Evolutionary conservation across 2,113 vertebrate genomes (phyloP), one percentile per base, ranked within the genome.

Genomic region (Mesitornis unicolor): DNA sequence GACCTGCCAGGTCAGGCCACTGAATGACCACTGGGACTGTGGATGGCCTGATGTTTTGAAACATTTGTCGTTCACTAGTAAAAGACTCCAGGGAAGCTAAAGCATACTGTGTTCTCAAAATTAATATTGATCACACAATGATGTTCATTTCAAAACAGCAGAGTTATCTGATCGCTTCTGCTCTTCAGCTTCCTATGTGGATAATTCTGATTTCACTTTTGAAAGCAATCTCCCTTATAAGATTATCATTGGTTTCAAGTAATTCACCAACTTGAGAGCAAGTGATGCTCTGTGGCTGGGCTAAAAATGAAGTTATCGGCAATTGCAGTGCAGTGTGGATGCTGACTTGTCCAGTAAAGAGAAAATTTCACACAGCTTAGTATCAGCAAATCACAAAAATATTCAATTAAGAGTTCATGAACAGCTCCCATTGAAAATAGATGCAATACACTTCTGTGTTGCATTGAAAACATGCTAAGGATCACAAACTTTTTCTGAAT

Each of bases 231-330:
- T 70, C 45, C 45, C 60, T 48, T 7, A 2, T 3, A 33, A 77
- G 73, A 54, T 36, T 47, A 71, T 40, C 28, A 25, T 2, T 18
- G 33, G 25, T 51, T 93, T 73, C 85, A 59, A 68, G 73, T 61
- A 91, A 81, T 93, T 87, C 77, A 54, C 31, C 40, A 67, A 59
- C 71, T 3, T 35, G 50, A 92, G 47, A 85, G 50, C 70, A 78
- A 17, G 21, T 8, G 28, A 35, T 35, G 21, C 51, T 92, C n/a
- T 69, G 33, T 16, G 54, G 50, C n/a, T 48, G 29, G 10, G 31
- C 45, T 47, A 40, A n/a, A n/a, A 74, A 69, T 14, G 8, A 47
- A 31, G 54, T 69, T 33, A 50, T 6, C 65, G 24, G 21, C 26
- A 54, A 36, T 10, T 48, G 33, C 33, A 21, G 19, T 1, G 17